Conservation (phyloP, 1,140 invertebrate genomes). For the Pseudomyrmex dendroicus region DNA sequence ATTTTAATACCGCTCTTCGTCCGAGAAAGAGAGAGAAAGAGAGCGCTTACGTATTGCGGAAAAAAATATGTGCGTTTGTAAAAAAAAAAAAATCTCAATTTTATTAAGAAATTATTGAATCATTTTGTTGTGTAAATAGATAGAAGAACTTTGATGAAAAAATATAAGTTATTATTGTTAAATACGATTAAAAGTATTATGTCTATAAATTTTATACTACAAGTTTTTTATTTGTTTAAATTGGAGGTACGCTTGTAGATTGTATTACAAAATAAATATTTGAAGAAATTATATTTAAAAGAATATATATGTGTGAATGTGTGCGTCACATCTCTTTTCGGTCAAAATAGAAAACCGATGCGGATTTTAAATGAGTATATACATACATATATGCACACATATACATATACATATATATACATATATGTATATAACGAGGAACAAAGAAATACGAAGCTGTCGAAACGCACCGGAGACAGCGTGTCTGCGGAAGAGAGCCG, state of each 20-base stretch:
- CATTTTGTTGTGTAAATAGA: not conserved
- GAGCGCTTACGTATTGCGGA: not conserved
- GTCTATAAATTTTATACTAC: not conserved
- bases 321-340: not conserved
- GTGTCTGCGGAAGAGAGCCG: conserved; percentile 68
- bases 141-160: not conserved
- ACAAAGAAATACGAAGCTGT: conserved; percentile 57
- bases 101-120: conserved; percentile 47
- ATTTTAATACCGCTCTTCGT: conserved; percentile 46
- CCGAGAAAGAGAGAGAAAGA: not conserved
- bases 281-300: too few species aligned
- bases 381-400: too few species aligned
- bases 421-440: not conserved
- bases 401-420: not conserved
- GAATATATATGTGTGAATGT: too few species aligned
- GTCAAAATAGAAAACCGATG: conserved; percentile 13
- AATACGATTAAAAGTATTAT: not conserved
- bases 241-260: not conserved
- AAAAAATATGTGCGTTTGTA: conserved; percentile 15
- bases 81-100: conserved; percentile 11
- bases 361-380: conserved; percentile 34
- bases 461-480: conserved; percentile 61
- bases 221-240: not conserved
- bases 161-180: not conserved
- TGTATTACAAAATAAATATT: not conserved